These are phyloP conservation scores for Euura lappo DNA, from an alignment of 1,140 invertebrate genomes.

Conservation along the genomic window DNA sequence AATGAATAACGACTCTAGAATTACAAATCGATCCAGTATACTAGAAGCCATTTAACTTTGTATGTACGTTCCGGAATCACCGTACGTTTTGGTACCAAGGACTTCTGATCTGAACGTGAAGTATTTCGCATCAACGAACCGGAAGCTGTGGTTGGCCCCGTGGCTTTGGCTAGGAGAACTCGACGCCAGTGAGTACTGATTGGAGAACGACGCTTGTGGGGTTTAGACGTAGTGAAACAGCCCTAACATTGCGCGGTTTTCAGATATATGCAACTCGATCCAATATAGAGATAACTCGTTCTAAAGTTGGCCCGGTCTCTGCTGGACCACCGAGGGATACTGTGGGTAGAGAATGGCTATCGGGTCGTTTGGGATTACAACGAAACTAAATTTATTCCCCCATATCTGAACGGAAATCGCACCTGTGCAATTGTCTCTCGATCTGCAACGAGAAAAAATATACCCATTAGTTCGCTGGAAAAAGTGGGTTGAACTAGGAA, in stretches of 20 bases:
- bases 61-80: background rate
- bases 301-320: background rate
- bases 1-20: background rate
- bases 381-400: background rate
- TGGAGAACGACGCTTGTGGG: background rate
- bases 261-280: constrained; percentile 3
- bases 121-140: background rate
- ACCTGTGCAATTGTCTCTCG: background rate
- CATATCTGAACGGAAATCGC: background rate
- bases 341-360: background rate
- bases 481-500: no score
- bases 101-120: background rate
- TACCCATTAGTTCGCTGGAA: no score
- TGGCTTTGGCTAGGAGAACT: background rate
- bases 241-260: background rate
- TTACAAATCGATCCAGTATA: background rate
- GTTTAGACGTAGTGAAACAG: background rate
- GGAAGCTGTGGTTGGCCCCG: background rate
- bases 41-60: background rate
- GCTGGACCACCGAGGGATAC: background rate
- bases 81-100: background rate
- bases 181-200: background rate
- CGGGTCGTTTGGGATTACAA: background rate
- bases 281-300: background rate
- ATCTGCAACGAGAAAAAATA: no score